These are phyloP conservation scores for Rhagium mordax DNA, from an alignment of 2,888 invertebrate genomes.

Conservation along the genomic window DNA sequence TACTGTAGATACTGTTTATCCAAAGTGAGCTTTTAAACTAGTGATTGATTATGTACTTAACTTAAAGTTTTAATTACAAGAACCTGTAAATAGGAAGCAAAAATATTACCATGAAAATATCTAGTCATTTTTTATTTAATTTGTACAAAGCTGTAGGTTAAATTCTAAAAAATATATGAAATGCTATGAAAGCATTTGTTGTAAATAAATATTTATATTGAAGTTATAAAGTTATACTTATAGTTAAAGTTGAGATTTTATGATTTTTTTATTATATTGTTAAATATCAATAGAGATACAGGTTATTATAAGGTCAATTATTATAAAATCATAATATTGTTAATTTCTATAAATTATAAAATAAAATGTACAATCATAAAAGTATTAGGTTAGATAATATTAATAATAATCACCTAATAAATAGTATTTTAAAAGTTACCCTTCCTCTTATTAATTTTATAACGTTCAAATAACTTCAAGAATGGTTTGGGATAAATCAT, in stretches of 20 bases:
- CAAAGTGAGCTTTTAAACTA: neutral
- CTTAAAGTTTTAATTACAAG: slow-evolving; percentile 8
- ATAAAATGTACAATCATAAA: slow-evolving; percentile 48
- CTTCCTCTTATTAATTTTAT: slow-evolving; percentile 10
- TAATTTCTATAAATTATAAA: slow-evolving; percentile 49
- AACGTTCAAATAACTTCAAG: too few species aligned
- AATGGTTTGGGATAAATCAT: too few species aligned
- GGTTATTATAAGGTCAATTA: slow-evolving; percentile 63
- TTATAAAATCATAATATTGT: slow-evolving; percentile 46
- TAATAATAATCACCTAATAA: slow-evolving; percentile 39
- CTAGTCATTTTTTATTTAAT: slow-evolving; percentile 38
- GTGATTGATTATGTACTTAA: too few species aligned
- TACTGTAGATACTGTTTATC: neutral
- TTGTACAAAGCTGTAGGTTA: slow-evolving; percentile 54
- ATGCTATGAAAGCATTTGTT: slow-evolving; percentile 40
- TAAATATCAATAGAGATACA: slow-evolving; percentile 51
- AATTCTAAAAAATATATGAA: slow-evolving; percentile 48
- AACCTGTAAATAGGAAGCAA: slow-evolving; percentile 26
- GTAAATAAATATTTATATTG: slow-evolving; percentile 43
- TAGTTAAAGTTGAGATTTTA: slow-evolving; percentile 49
- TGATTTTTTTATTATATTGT: slow-evolving; percentile 44
- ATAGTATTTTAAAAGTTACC: slow-evolving; percentile 45
- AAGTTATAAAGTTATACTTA: slow-evolving; percentile 46
- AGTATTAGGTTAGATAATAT: slow-evolving; percentile 46
- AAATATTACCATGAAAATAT: slow-evolving; percentile 35